Evolutionary conservation across 2,888 invertebrate species (phyloP).

Genomic region (Cecidostiba fungosa): DNA sequence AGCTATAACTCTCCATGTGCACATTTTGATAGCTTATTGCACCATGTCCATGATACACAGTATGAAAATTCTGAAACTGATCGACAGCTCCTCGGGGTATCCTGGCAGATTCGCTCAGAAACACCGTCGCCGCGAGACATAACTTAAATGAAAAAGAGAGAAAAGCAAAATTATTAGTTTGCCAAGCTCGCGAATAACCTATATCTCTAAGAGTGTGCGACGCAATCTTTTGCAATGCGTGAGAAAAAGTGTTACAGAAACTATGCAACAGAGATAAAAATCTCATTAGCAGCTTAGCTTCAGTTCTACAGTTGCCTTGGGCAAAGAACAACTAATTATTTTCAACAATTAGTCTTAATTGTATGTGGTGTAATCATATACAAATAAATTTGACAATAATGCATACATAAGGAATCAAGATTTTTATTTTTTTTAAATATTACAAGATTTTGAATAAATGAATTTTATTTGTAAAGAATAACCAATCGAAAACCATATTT

Average conservation of each 20-base stretch:
- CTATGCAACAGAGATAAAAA: slow-evolving; percentile 17
- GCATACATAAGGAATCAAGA: background rate
- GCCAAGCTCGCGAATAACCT: background rate
- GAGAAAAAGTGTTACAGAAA: slow-evolving; percentile 27
- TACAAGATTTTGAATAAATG: background rate
- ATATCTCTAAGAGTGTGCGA: background rate
- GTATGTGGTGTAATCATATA: slow-evolving; percentile 24
- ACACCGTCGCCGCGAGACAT: slow-evolving; percentile 64
- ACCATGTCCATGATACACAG: slow-evolving; percentile 74
- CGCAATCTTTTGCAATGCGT: slow-evolving; percentile 42
- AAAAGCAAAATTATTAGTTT: background rate
- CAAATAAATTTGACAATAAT: slow-evolving; percentile 16
- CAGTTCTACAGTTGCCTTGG: slow-evolving; percentile 8
- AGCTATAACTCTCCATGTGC: slow-evolving; percentile 71
- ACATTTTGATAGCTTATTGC: slow-evolving; percentile 77
- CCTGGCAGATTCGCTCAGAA: slow-evolving; percentile 69
- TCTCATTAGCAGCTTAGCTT: slow-evolving; percentile 41
- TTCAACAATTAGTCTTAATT: slow-evolving; percentile 37
- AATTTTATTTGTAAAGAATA: no score
- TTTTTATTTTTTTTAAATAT: background rate
- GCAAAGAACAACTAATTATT: slow-evolving; percentile 41
- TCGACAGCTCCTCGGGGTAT: slow-evolving; percentile 66
- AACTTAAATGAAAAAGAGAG: slow-evolving; percentile 67
- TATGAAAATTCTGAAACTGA: slow-evolving; percentile 70
- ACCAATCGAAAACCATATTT: no score